Conservation (phyloP, 1,140 invertebrate species). For the Drosophila simulans region DNA sequence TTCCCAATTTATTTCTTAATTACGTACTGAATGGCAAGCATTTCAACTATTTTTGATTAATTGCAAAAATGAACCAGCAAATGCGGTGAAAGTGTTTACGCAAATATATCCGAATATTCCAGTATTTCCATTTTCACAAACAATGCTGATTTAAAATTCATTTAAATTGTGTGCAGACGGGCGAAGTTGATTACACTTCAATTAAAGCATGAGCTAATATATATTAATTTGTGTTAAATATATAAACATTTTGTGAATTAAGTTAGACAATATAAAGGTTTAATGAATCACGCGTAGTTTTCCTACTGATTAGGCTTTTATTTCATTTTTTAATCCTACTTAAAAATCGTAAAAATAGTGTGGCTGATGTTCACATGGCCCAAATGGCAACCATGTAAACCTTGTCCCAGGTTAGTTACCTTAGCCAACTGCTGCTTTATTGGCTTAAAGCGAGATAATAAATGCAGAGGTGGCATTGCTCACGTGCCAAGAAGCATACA, state of each 20-base stretch:
- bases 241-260: background rate
- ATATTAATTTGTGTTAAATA: background rate
- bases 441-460: constrained; percentile 1
- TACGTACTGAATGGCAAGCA: constrained; percentile 35
- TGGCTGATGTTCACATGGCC: constrained; percentile 2
- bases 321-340: background rate
- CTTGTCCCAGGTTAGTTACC: constrained; percentile 59
- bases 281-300: background rate
- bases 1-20: constrained; percentile 20
- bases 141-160: constrained; percentile 24
- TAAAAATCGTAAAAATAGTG: constrained; percentile 23
- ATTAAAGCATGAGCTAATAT: constrained; percentile 20
- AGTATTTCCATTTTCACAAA: constrained; percentile 17
- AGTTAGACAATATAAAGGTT: background rate
- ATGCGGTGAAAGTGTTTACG: constrained; percentile 5
- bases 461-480: constrained; percentile 28
- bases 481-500: constrained; percentile 46
- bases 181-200: constrained; percentile 11
- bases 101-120: constrained; percentile 6
- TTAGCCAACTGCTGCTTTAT: constrained; percentile 28
- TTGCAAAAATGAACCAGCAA: constrained; percentile 21
- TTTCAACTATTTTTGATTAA: constrained; percentile 59
- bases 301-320: background rate
- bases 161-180: constrained; percentile 18
- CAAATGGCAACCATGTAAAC: constrained; percentile 13